Evolutionary conservation across 2,113 vertebrate species (phyloP).

Genomic region (Xiphophorus hellerii): DNA sequence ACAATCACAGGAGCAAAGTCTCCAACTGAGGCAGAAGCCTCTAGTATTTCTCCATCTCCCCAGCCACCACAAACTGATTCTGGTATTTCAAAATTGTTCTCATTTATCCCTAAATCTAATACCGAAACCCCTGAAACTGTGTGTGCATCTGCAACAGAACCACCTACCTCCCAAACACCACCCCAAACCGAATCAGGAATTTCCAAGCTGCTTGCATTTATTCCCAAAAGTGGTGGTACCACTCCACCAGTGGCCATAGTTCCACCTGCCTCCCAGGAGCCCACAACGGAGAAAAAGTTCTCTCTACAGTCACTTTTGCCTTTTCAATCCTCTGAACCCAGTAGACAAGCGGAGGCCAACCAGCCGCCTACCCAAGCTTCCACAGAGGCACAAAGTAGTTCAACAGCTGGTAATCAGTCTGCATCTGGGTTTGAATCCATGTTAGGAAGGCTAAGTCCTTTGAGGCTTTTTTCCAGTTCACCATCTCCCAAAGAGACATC

Average conservation of each 20-base stretch:
- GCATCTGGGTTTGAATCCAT: slow-evolving; percentile 85
- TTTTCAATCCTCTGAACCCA: slow-evolving; percentile 67
- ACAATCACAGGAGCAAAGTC: slow-evolving; percentile 85
- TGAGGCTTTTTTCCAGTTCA: slow-evolving; percentile 80
- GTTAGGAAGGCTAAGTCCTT: slow-evolving; percentile 84
- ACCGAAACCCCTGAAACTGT: slow-evolving; percentile 58
- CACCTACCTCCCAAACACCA: slow-evolving; percentile 35
- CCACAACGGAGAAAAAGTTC: slow-evolving; percentile 74
- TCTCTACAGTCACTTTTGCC: slow-evolving; percentile 77
- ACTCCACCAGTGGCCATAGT: slow-evolving; percentile 74
- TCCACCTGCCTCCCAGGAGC: slow-evolving; percentile 67
- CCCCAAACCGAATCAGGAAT: slow-evolving; percentile 62
- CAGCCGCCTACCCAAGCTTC: slow-evolving; percentile 13
- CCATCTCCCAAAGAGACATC: slow-evolving; percentile 64
- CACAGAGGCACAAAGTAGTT: slow-evolving; percentile 37
- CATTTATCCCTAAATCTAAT: slow-evolving; percentile 70
- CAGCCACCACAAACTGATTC: slow-evolving; percentile 70
- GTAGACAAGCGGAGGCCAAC: slow-evolving; percentile 41
- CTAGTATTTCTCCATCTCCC: slow-evolving; percentile 39
- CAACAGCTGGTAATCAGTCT: slow-evolving; percentile 49
- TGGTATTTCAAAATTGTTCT: slow-evolving; percentile 78
- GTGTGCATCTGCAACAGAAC: slow-evolving; percentile 32
- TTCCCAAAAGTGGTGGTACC: slow-evolving; percentile 68
- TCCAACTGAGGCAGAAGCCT: slow-evolving; percentile 57
- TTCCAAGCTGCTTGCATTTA: slow-evolving; percentile 70